Percentiles rank a stretch among this genome's conserved stretches.
These are phyloP conservation scores for Erpetoichthys calabaricus DNA, from an alignment of 2,797 vertebrate genomes.

Conservation along the genomic window DNA sequence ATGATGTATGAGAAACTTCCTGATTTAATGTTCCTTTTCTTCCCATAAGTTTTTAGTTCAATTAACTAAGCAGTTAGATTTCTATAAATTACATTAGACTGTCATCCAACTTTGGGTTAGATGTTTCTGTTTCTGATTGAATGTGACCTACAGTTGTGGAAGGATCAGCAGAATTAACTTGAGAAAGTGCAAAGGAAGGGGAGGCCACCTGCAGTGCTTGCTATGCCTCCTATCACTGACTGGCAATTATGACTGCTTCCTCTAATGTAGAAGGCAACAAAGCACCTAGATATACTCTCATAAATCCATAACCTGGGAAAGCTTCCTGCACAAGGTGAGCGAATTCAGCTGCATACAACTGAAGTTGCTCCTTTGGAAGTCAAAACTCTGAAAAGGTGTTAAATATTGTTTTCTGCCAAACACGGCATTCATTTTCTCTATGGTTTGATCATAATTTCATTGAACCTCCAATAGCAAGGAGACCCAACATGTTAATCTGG, in stretches of 20 bases:
- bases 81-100: slow-evolving; percentile 1
- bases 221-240: slow-evolving; percentile 4
- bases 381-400: slow-evolving; percentile 18
- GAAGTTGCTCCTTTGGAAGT: slow-evolving; percentile 10
- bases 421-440: slow-evolving; percentile 11
- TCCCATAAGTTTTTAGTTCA: background rate
- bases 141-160: slow-evolving; percentile 6
- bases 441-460: slow-evolving; percentile 7
- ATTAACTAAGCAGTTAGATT: background rate
- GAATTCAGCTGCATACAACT: slow-evolving; percentile 17
- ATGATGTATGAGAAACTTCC: background rate
- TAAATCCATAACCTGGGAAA: slow-evolving; percentile 14
- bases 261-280: slow-evolving; percentile 9
- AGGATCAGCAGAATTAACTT: no score
- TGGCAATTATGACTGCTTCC: slow-evolving; percentile 4
- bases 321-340: slow-evolving; percentile 16
- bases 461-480: background rate
- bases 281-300: slow-evolving; percentile 6
- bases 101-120: background rate
- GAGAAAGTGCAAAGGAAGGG: background rate
- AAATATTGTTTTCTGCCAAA: slow-evolving; percentile 15
- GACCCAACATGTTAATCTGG: slow-evolving; percentile 12
- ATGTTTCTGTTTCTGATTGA: background rate
- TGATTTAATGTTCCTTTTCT: background rate
- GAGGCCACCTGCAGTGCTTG: slow-evolving; percentile 6